Percentiles rank a stretch among this genome's conserved stretches.
Conservation (phyloP, 2,888 invertebrate genomes). For the Tromatobia lineatoria region DNA sequence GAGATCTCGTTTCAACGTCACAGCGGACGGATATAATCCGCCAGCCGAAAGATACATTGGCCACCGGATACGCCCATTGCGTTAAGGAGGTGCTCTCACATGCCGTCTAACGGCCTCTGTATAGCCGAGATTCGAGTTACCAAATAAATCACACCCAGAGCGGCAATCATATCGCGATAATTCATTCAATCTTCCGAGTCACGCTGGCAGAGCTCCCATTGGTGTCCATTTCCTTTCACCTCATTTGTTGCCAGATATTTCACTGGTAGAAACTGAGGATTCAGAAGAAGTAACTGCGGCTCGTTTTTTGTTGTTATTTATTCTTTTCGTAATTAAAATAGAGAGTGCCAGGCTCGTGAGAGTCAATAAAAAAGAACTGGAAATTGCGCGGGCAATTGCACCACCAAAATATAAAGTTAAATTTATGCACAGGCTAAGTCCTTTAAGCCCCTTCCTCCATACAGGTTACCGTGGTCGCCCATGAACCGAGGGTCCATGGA, state of each 20-base stretch:
- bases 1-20: slow-evolving; percentile 45
- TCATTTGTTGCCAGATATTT: slow-evolving; percentile 22
- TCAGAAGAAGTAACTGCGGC: background rate
- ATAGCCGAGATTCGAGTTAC: slow-evolving; percentile 43
- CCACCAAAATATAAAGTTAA: slow-evolving; percentile 44
- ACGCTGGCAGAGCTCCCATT: background rate
- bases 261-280: background rate
- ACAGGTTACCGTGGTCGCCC: slow-evolving; percentile 5
- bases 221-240: background rate
- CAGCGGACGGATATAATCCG: slow-evolving; percentile 14
- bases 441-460: slow-evolving; percentile 39
- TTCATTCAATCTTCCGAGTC: slow-evolving; percentile 42
- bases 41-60: slow-evolving; percentile 46
- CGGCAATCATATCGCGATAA: slow-evolving; percentile 56
- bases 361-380: slow-evolving; percentile 26
- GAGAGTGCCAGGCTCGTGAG: background rate
- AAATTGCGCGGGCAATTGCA: slow-evolving; percentile 15
- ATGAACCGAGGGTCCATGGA: slow-evolving; percentile 18
- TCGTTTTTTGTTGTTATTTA: background rate
- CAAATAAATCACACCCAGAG: slow-evolving; percentile 50
- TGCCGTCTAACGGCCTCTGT: slow-evolving; percentile 27
- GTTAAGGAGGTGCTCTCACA: slow-evolving; percentile 31
- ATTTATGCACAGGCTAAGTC: slow-evolving; percentile 51
- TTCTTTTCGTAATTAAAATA: slow-evolving; percentile 15
- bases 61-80: slow-evolving; percentile 51